phyloP scores from a whole-genome alignment of 1,140 invertebrate genomes.

The Heliconius melpomene region DNA sequence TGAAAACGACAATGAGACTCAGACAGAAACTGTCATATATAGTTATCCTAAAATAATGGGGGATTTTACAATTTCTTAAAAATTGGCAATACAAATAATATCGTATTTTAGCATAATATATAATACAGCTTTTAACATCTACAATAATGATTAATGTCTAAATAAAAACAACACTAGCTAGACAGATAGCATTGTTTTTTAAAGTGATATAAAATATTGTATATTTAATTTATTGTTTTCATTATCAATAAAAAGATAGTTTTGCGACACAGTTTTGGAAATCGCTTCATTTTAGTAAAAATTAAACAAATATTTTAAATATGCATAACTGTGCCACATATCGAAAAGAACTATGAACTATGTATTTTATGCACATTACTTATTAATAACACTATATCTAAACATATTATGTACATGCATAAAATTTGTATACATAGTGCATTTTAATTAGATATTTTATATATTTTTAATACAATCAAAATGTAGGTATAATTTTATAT shows the following conservation, averaged over 20 bases:
- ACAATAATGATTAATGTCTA: background rate
- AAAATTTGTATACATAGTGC: background rate
- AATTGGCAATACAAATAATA: background rate
- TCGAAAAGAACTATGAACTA: no score
- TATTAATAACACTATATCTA: no score
- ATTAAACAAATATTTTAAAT: no score
- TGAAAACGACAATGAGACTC: slow-evolving; percentile 58
- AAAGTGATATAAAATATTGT: background rate
- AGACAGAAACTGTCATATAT: slow-evolving; percentile 62
- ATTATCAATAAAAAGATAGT: background rate
- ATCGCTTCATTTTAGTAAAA: background rate
- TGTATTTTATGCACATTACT: no score
- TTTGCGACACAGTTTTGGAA: background rate
- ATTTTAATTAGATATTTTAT: background rate
- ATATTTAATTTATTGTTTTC: background rate
- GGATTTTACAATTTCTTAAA: slow-evolving; percentile 57
- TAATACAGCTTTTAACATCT: background rate
- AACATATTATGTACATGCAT: background rate
- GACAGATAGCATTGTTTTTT: background rate
- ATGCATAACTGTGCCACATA: no score
- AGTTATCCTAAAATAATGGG: slow-evolving; percentile 63
- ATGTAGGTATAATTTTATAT: background rate
- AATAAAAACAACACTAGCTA: background rate
- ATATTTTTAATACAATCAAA: background rate
- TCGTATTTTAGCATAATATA: background rate